Conservation (phyloP, 2,113 vertebrate species). For the Mohoua ochrocephala region DNA sequence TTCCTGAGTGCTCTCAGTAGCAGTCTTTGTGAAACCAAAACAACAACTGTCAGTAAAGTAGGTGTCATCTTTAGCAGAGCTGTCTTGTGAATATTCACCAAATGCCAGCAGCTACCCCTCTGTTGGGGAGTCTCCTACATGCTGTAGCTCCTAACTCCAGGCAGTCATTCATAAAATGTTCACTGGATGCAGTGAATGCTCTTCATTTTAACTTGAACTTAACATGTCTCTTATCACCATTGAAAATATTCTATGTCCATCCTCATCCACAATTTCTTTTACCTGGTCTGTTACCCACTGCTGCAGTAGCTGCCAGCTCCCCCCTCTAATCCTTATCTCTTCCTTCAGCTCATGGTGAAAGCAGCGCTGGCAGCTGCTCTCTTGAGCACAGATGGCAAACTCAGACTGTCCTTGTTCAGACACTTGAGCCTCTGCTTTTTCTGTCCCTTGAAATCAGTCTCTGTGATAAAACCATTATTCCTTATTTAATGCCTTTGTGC, state of each 20-base stretch:
- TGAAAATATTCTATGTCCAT: rapidly evolving
- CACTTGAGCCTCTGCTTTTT: neutral
- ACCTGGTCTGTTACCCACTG: neutral
- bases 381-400: neutral
- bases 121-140: rapidly evolving
- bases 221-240: neutral
- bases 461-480: neutral
- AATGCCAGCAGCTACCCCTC: neutral
- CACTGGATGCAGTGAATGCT: neutral
- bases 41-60: neutral
- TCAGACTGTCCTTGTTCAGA: neutral
- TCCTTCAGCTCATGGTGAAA: neutral
- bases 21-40: neutral
- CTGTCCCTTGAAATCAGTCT: neutral
- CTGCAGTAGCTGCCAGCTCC: neutral
- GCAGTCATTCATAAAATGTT: neutral
- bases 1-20: neutral
- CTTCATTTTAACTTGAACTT: neutral
- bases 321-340: neutral
- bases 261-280: neutral
- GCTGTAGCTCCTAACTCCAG: neutral
- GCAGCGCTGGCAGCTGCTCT: neutral
- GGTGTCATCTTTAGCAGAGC: neutral
- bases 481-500: neutral
- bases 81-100: neutral